Evolutionary conservation across 2,888 invertebrate genomes (phyloP), one percentile per base, ranked within the genome.

Genomic region (Platycheirus albimanus): DNA sequence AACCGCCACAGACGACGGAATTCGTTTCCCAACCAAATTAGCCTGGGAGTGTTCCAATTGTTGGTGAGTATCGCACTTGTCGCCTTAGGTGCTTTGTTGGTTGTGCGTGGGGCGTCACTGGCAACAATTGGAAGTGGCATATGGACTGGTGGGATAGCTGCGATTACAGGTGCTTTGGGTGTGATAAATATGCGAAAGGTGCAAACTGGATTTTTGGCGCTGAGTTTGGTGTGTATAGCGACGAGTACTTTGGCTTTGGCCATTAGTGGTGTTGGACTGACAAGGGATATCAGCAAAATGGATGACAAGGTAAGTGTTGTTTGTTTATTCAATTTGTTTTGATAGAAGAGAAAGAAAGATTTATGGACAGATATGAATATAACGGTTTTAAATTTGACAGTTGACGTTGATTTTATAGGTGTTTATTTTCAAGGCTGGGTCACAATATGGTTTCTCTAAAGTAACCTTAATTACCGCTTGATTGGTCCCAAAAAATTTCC

Each of bases 221-320:
- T 90, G 11, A 91, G 90, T 85, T 86, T 91, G 85, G 89, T 91
- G 41, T 90, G 91, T 85, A 90, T 91, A 51, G 91, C 91, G 4
- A 89, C 90, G 47, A 90, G 90, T 76, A 90, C 91, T 4, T 67
- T 91, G 72, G 91, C 90, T 4, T 78, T 91, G 85, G 91, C 91
- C 20, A 88, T 91, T 77, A 89, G 90, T 24, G 90, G 91, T 10
- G 89, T 89, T 78, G 90, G 90, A 8, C 80, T 91, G 30, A 89
- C 90, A n/a, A 86, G 90, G 20, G 90, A 91, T 84, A 87, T 90
- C 47, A 90, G 89, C 85, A 89, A 89, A 64, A 85, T 88, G 71
- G 88, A 89, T 67, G 87, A 88, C 58, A 85, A 87, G 86, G 87
- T 86, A 45, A 84, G 79, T 72, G n/a, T 10, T 17, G 0, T 38